Conservation (phyloP, 2,888 invertebrate species). For the Trichacis sp. region DNA sequence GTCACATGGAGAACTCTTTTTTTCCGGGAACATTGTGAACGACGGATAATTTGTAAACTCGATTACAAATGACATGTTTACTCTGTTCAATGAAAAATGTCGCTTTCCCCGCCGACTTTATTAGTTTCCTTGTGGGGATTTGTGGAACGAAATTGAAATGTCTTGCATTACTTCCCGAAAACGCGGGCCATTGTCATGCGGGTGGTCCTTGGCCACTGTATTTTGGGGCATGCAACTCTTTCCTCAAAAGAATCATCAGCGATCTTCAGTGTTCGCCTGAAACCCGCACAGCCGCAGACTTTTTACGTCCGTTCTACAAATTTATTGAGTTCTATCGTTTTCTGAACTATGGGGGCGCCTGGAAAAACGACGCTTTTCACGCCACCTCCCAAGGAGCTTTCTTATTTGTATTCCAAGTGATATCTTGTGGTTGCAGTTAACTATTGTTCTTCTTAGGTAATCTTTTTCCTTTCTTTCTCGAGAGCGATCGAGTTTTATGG, state of each 20-base stretch:
- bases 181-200: background rate
- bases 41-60: too few relatives aligned
- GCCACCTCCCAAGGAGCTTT: background rate
- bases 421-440: background rate
- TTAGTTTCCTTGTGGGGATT: too few relatives aligned
- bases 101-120: too few relatives aligned
- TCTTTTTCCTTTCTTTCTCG: constrained; percentile 73
- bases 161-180: background rate
- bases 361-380: background rate
- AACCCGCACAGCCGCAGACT: background rate
- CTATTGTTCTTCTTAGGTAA: constrained; percentile 70
- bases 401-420: constrained; percentile 1
- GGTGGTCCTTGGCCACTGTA: constrained; percentile 1
- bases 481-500: constrained; percentile 64
- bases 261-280: too few relatives aligned
- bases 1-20: too few relatives aligned
- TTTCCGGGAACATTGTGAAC: too few relatives aligned
- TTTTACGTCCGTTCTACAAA: too few relatives aligned
- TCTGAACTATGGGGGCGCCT: background rate
- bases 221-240: background rate
- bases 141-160: too few relatives aligned
- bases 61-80: too few relatives aligned
- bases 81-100: too few relatives aligned
- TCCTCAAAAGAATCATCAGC: background rate
- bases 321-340: background rate